phyloP scores from a whole-genome alignment of 2,113 vertebrate species.

The Clarias gariepinus region DNA sequence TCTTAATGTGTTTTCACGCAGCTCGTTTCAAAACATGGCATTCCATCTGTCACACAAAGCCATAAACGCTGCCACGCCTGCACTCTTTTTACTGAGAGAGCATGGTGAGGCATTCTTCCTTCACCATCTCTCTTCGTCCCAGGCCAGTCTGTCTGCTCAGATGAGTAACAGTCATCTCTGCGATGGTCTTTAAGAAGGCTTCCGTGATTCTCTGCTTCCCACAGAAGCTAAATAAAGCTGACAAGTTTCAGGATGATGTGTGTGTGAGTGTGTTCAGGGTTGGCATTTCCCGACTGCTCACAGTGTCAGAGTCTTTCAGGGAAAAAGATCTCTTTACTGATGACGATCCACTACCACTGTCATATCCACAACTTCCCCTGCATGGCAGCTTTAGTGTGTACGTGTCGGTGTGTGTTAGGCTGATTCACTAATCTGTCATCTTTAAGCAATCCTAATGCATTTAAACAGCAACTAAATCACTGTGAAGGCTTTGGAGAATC shows the following conservation, averaged over 20 bases:
- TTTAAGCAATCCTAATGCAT: not conserved
- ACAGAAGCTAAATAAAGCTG: slow-evolving; percentile 52
- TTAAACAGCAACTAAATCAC: not conserved
- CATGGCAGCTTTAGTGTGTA: not conserved
- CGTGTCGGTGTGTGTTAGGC: not conserved
- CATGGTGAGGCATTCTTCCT: not conserved
- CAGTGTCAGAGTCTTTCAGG: slow-evolving; percentile 29
- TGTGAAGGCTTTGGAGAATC: not conserved
- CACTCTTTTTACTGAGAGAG: not conserved
- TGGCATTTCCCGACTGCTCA: slow-evolving; percentile 26
- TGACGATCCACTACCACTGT: slow-evolving; percentile 1
- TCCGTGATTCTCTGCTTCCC: slow-evolving; percentile 48
- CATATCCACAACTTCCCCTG: not conserved
- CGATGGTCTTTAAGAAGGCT: slow-evolving; percentile 44
- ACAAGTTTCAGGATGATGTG: slow-evolving; percentile 34
- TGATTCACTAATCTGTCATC: not conserved
- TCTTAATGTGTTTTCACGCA: slow-evolving; percentile 23
- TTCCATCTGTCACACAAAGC: not conserved
- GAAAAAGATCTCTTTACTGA: slow-evolving; percentile 26
- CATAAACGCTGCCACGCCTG: not conserved
- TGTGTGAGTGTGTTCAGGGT: slow-evolving; percentile 18
- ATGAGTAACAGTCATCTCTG: slow-evolving; percentile 31
- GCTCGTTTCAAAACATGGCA: slow-evolving; percentile 15
- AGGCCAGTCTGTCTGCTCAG: not conserved
- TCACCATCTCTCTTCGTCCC: not conserved